These are phyloP conservation scores for Sialia sialis DNA, from an alignment of 2,113 vertebrate species.

Conservation along the genomic window DNA sequence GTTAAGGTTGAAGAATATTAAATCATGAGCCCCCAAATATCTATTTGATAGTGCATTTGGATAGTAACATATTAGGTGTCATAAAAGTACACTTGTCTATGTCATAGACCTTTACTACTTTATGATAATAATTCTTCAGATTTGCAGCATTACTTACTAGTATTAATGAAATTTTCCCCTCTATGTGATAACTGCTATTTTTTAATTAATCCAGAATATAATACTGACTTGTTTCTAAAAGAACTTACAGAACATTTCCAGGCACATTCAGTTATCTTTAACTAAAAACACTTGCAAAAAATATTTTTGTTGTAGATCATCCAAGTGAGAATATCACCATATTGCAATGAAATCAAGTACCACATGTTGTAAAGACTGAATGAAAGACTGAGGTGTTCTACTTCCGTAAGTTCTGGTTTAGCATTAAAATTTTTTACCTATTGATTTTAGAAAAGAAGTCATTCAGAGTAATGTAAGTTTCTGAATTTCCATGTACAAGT, in stretches of 20 bases:
- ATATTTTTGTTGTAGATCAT: conserved; percentile 48
- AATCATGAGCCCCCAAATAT: conserved; percentile 61
- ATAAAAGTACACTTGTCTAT: conserved; percentile 62
- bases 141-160: background rate
- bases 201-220: background rate
- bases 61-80: conserved; percentile 38
- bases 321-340: conserved; percentile 63
- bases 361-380: conserved; percentile 32
- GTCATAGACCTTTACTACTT: background rate
- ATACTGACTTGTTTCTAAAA: conserved; percentile 29
- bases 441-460: conserved; percentile 3
- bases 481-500: background rate
- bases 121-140: background rate
- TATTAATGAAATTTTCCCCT: background rate
- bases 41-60: conserved; percentile 58
- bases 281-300: conserved; percentile 41
- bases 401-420: background rate
- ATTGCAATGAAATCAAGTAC: conserved; percentile 54
- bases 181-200: background rate
- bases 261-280: conserved; percentile 21
- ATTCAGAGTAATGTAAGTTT: background rate
- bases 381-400: conserved; percentile 25
- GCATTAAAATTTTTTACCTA: background rate
- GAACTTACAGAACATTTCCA: conserved; percentile 41
- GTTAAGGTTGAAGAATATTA: conserved; percentile 56